A percentile compares a stretch with the other conserved stretches of the same genome.
Evolutionary conservation across 2,113 vertebrate species (phyloP).

Genomic region (Scomber colias): DNA sequence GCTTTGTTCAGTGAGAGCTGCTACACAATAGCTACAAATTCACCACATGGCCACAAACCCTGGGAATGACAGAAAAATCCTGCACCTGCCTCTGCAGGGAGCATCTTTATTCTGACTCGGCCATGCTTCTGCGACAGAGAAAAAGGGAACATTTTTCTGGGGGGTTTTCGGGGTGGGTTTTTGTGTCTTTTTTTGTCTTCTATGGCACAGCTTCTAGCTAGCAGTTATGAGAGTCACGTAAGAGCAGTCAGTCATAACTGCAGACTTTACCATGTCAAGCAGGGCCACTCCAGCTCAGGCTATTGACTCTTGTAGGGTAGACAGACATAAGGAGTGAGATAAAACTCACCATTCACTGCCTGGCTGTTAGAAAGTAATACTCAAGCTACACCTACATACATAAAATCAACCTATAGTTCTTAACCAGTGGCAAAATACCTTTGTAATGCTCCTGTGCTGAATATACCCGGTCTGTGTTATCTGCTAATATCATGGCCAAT

Average conservation of each 20-base stretch:
- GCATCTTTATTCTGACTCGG: not conserved
- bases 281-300: slow-evolving; percentile 5
- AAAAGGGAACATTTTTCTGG: slow-evolving; percentile 2
- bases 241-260: slow-evolving; percentile 17
- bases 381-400: too few relatives aligned
- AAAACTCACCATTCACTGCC: too few relatives aligned
- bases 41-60: not conserved
- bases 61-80: slow-evolving; percentile 11
- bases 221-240: slow-evolving; percentile 8
- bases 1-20: slow-evolving; percentile 16
- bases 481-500: too few relatives aligned
- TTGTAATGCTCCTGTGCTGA: too few relatives aligned
- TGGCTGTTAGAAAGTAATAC: too few relatives aligned
- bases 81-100: not conserved
- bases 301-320: not conserved
- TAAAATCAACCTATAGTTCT: too few relatives aligned
- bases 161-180: not conserved
- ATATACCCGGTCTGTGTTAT: too few relatives aligned
- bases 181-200: not conserved
- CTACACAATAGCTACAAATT: slow-evolving; percentile 16
- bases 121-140: slow-evolving; percentile 10
- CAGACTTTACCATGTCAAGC: not conserved
- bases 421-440: too few relatives aligned
- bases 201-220: slow-evolving; percentile 6
- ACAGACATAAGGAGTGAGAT: too few relatives aligned